Evolutionary conservation across 2,113 vertebrate genomes (phyloP).

Genomic region (Phrynocephalus versicolor): DNA sequence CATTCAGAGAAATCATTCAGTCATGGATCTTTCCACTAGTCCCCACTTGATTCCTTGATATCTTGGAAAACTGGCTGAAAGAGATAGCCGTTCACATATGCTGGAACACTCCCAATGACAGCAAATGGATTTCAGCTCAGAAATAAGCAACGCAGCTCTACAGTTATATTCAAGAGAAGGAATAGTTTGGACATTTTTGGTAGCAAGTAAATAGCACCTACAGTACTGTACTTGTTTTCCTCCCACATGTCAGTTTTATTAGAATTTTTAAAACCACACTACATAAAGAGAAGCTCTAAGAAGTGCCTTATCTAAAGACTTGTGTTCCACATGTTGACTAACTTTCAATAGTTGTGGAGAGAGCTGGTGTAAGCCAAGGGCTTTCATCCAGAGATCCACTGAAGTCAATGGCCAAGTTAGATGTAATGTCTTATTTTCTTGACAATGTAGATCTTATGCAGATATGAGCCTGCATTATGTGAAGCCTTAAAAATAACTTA

Average conservation of each 20-base stretch:
- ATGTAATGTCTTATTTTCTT: neutral
- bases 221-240: neutral
- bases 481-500: neutral
- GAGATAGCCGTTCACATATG: neutral
- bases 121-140: neutral
- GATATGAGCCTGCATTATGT: neutral
- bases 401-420: neutral
- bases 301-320: neutral
- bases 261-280: neutral
- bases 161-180: neutral
- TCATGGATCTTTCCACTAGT: slow-evolving; percentile 26
- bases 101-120: neutral
- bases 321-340: neutral
- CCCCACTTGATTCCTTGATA: slow-evolving; percentile 52
- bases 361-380: neutral
- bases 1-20: slow-evolving; percentile 62
- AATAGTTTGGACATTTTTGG: neutral
- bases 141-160: neutral
- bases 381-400: neutral
- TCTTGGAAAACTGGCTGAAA: slow-evolving; percentile 50
- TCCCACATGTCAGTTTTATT: neutral
- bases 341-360: neutral
- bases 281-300: neutral
- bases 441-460: neutral
- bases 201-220: neutral